These are phyloP conservation scores for Phrynocephalus vlangalii DNA, from an alignment of 2,797 vertebrate species.

Conservation along the genomic window DNA sequence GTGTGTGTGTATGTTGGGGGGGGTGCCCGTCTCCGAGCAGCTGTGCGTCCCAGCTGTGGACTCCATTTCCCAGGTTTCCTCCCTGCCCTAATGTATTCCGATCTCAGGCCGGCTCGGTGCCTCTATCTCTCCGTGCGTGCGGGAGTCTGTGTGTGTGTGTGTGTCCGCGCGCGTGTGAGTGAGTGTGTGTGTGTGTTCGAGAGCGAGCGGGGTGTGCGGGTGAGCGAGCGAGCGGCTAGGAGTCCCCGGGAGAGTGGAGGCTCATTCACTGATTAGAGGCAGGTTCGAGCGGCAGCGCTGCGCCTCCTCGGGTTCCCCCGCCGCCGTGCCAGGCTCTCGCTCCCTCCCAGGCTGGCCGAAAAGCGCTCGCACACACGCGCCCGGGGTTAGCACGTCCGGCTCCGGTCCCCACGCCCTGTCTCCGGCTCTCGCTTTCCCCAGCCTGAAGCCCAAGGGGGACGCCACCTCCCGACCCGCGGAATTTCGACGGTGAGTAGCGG, in stretches of 20 bases:
- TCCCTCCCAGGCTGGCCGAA: constrained; percentile 83
- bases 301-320: constrained; percentile 81
- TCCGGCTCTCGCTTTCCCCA: constrained; percentile 78
- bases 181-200: constrained; percentile 62
- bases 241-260: constrained; percentile 80
- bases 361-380: constrained; percentile 72
- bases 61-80: constrained; percentile 93
- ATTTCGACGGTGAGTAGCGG: constrained; percentile 78
- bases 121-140: constrained; percentile 73
- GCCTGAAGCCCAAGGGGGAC: constrained; percentile 63
- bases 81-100: constrained; percentile 87
- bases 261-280: constrained; percentile 89
- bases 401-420: constrained; percentile 83
- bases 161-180: constrained; percentile 64
- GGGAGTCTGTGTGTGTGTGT: constrained; percentile 51
- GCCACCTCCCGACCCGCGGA: constrained; percentile 65
- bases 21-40: constrained; percentile 40
- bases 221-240: constrained; percentile 62
- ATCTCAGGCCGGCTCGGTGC: constrained; percentile 75
- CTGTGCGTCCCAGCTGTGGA: constrained; percentile 77
- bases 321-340: constrained; percentile 69
- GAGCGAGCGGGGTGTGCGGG: constrained; percentile 65
- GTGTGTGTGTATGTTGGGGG: not conserved
- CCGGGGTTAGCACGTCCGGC: constrained; percentile 78
- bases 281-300: constrained; percentile 95